Conservation (phyloP, 2,113 vertebrate species). For the Equus quagga region DNA sequence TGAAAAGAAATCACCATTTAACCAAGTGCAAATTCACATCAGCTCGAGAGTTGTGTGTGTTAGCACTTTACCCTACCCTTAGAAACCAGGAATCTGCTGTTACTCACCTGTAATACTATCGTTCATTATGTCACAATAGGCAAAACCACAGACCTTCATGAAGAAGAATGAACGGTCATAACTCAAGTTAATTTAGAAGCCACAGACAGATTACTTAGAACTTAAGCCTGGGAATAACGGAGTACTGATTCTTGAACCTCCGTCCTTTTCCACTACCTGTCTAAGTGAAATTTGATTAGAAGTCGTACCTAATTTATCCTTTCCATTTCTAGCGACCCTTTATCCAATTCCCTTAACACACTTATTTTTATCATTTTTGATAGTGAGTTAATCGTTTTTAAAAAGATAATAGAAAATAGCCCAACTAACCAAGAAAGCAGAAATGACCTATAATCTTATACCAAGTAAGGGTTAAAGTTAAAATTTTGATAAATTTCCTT, state of each 20-base stretch:
- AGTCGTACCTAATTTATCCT: not conserved
- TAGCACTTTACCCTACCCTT: not conserved
- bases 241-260: not conserved
- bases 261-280: not conserved
- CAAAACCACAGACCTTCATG: not conserved
- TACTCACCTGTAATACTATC: not conserved
- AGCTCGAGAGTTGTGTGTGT: not conserved
- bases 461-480: not conserved
- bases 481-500: conserved; percentile 11
- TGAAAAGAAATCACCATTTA: not conserved
- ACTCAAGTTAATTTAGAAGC: not conserved
- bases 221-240: not conserved
- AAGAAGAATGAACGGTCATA: not conserved
- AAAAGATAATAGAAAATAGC: not conserved
- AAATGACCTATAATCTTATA: not conserved
- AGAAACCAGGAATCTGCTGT: not conserved
- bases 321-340: not conserved
- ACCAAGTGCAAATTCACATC: not conserved
- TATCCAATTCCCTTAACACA: not conserved
- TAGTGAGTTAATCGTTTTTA: not conserved
- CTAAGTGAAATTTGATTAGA: not conserved
- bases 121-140: not conserved
- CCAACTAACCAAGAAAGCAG: not conserved
- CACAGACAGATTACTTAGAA: not conserved
- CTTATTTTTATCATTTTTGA: not conserved